Percentiles rank a stretch among this genome's conserved stretches.
Conservation (phyloP, 2,797 vertebrate genomes). For the Gambelia wislizenii region DNA sequence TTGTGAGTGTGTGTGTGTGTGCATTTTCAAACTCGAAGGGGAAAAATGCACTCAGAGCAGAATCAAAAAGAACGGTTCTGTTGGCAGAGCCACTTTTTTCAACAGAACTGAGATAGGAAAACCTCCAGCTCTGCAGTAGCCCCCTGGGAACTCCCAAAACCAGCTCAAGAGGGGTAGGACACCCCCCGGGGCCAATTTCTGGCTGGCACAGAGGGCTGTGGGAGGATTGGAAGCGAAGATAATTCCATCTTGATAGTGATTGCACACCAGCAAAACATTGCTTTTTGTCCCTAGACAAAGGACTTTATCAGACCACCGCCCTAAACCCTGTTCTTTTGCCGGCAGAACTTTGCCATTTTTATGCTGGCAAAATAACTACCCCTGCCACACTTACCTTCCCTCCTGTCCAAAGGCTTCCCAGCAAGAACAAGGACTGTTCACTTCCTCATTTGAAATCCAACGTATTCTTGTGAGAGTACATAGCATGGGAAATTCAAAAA, state of each 20-base stretch:
- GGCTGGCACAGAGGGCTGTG: neutral
- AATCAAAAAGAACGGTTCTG: neutral
- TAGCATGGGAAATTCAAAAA: too few relatives aligned
- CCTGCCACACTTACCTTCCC: too few relatives aligned
- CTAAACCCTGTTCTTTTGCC: too few relatives aligned
- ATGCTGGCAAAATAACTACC: too few relatives aligned
- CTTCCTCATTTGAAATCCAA: too few relatives aligned
- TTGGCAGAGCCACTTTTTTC: neutral
- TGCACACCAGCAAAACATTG: neutral
- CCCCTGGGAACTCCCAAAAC: neutral
- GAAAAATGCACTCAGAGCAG: neutral
- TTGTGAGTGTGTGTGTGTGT: conserved; percentile 57
- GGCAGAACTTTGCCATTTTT: too few relatives aligned
- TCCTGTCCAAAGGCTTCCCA: too few relatives aligned
- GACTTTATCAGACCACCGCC: too few relatives aligned
- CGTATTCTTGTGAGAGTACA: too few relatives aligned
- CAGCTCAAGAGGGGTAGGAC: neutral
- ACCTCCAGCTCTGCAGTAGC: neutral
- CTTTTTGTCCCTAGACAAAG: neutral
- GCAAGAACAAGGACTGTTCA: too few relatives aligned
- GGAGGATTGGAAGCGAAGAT: neutral
- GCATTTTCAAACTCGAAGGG: conserved; percentile 62
- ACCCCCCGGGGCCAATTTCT: neutral
- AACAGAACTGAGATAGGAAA: neutral
- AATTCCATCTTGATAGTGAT: neutral